These are phyloP conservation scores for Phyllotreta cruciferae DNA, from an alignment of 2,888 invertebrate genomes.

Conservation along the genomic window DNA sequence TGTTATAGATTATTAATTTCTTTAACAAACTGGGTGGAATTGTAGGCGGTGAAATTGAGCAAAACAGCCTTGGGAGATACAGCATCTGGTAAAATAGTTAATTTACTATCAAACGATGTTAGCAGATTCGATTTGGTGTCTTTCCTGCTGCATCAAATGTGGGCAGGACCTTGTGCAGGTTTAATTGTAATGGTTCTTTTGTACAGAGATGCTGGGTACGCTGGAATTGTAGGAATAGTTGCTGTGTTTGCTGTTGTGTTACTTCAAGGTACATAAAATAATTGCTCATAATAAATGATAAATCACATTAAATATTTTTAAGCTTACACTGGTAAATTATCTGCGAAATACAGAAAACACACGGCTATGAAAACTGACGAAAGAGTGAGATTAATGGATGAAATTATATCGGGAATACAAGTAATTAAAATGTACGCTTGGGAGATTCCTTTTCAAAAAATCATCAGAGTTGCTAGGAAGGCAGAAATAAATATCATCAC, in stretches of 20 bases:
- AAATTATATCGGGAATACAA: constrained; percentile 91
- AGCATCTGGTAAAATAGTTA: constrained; percentile 66
- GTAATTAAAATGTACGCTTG: constrained; percentile 81
- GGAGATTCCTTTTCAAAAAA: constrained; percentile 73
- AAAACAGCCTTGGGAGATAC: constrained; percentile 67
- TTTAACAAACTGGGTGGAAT: neutral
- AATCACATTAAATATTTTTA: constrained; percentile 45
- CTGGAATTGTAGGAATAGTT: constrained; percentile 70
- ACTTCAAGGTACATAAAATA: constrained; percentile 70
- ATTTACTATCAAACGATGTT: constrained; percentile 37
- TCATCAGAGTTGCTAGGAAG: constrained; percentile 66
- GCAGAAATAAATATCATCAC: constrained; percentile 66
- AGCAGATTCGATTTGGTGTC: constrained; percentile 69
- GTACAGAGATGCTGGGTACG: constrained; percentile 75
- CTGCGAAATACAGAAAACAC: constrained; percentile 71
- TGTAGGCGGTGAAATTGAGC: constrained; percentile 55
- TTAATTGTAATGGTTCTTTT: constrained; percentile 77
- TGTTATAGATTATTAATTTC: neutral
- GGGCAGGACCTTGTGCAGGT: constrained; percentile 71
- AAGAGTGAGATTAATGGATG: constrained; percentile 91
- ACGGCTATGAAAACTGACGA: constrained; percentile 88
- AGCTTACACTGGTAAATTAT: constrained; percentile 71
- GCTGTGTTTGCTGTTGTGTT: constrained; percentile 79
- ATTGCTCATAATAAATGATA: neutral
- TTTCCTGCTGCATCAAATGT: constrained; percentile 78